These are phyloP conservation scores for Malurus melanocephalus DNA, from an alignment of 2,113 vertebrate genomes.

Conservation along the genomic window DNA sequence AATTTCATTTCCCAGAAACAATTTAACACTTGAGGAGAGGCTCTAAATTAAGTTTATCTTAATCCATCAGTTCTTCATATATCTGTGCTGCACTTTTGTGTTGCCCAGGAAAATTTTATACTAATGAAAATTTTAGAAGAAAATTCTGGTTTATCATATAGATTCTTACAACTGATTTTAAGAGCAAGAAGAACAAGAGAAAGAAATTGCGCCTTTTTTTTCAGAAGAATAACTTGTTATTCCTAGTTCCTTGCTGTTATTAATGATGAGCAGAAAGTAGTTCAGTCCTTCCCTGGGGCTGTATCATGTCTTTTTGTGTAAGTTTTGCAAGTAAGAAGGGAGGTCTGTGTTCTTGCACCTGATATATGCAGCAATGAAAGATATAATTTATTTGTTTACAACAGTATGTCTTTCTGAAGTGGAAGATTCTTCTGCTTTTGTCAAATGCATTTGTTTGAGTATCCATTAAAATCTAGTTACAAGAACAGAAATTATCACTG, in stretches of 20 bases:
- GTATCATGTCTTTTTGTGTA: not conserved
- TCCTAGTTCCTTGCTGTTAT: not conserved
- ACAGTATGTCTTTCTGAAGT: not conserved
- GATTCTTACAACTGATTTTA: not conserved
- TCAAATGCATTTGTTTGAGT: not conserved
- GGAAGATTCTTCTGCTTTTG: not conserved
- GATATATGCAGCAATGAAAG: not conserved
- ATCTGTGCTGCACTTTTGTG: not conserved
- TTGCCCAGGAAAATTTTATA: not conserved
- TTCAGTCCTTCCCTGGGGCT: not conserved
- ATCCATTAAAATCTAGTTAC: not conserved
- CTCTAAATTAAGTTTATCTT: not conserved
- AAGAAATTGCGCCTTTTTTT: not conserved
- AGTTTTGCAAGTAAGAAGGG: not conserved
- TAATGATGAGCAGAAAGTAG: not conserved
- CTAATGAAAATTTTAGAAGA: not conserved
- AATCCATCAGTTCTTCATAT: not conserved
- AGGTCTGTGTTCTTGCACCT: not conserved
- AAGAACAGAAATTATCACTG: not conserved
- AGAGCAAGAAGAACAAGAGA: not conserved
- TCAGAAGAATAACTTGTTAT: not conserved
- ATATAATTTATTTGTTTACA: conserved; percentile 25
- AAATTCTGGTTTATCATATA: not conserved
- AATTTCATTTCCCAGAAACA: not conserved
- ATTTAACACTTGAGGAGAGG: not conserved